Base-by-base conservation (phyloP, 1,140 invertebrate species). In the Zeugodacus cucurbitae region DNA sequence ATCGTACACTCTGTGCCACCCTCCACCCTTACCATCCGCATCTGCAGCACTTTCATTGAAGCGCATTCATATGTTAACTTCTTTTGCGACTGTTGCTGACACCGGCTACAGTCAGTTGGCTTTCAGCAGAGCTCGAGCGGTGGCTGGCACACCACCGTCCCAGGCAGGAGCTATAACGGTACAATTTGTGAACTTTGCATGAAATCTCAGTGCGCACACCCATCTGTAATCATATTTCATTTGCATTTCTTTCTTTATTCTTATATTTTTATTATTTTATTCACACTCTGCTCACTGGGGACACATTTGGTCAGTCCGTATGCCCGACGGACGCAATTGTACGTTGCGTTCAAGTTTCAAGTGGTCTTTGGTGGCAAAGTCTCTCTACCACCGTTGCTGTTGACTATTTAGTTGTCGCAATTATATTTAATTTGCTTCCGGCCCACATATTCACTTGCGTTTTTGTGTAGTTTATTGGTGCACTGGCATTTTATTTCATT, bases 61-160 rank as follows among this genome's bases (percentile, higher is more conserved):
- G n/a, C 74, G 37, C 74, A 78, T 78, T 78, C 37, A 78, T 44
- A 78, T 78, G 41, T 26, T 26, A 44, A 78, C 37, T 78, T 44
- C 74, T 78, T 48, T 62, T 26, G 37, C 74, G 74, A 82, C 74
- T 82, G 74, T 82, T 82, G 74, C 74, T 82, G 74, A 82, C 74
- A 82, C 74, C 74, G 74, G 74, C 74, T 48, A 62, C 10, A 67
- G 32, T 74, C 22, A 74, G 41, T 48, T 48, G 44, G 22, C n/a
- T 4, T 41, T 20, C 32, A 22, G 74, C 41, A 48, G 41, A 48
- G 41, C 41, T 48, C 14, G 6, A 29, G 41, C 41, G 41, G 41
- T 48, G 37, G 74, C 74, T n/a, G 34, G 32, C 20, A 74, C 26
- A 67, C 26, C 64, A 64, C n/a, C 26, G 32, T n/a, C 11, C 26